Evolutionary conservation across 1,140 invertebrate species (phyloP).

Genomic region (Drepana arcuata): DNA sequence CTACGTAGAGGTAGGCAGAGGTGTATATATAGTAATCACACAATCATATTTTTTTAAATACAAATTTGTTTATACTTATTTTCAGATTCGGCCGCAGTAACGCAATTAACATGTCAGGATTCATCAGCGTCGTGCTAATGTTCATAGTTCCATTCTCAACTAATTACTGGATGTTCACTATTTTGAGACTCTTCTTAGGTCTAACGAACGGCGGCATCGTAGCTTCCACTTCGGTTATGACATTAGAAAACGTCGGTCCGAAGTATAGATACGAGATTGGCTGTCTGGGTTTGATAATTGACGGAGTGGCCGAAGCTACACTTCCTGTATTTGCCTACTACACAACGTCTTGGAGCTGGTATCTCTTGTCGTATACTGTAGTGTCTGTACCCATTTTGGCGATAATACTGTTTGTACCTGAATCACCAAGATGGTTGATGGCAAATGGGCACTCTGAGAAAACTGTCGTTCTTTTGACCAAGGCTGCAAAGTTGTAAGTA

Average conservation of each 20-base stretch:
- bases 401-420: constrained; percentile 24
- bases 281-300: constrained; percentile 18
- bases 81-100: constrained; percentile 35
- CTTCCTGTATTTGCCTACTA: constrained; percentile 31
- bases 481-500: constrained; percentile 33
- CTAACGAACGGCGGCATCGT: constrained; percentile 29
- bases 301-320: constrained; percentile 20
- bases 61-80: too few relatives aligned
- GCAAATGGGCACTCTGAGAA: constrained; percentile 23
- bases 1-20: too few relatives aligned
- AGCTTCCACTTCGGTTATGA: constrained; percentile 17
- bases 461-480: constrained; percentile 23
- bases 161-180: constrained; percentile 25
- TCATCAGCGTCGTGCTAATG: constrained; percentile 25
- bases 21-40: too few relatives aligned
- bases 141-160: constrained; percentile 22
- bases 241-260: constrained; percentile 33
- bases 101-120: constrained; percentile 17
- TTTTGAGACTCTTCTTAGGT: constrained; percentile 28
- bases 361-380: constrained; percentile 16
- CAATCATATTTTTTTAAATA: too few relatives aligned
- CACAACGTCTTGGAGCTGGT: constrained; percentile 27
- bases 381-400: constrained; percentile 21
- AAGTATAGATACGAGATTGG: constrained; percentile 25
- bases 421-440: constrained; percentile 41